These are phyloP conservation scores for Prorops nasuta DNA, from an alignment of 1,140 invertebrate species.

Conservation along the genomic window DNA sequence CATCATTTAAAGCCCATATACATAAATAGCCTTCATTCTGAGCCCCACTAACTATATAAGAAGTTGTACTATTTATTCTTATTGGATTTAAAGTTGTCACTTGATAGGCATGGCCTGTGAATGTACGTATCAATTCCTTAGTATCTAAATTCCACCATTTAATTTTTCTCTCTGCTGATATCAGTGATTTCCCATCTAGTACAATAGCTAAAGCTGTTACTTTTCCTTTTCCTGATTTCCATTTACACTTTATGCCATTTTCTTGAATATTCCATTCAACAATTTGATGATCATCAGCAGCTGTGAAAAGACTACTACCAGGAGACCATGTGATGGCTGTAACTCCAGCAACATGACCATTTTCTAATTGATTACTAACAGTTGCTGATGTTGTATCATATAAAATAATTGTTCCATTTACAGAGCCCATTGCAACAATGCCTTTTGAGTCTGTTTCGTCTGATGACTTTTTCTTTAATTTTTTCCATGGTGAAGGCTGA, in stretches of 20 bases:
- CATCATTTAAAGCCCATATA: constrained; percentile 62
- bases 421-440: constrained; percentile 58
- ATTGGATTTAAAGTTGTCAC: constrained; percentile 60
- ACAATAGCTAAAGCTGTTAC: constrained; percentile 67
- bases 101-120: constrained; percentile 68
- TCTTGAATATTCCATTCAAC: constrained; percentile 57
- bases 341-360: constrained; percentile 57
- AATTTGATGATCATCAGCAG: constrained; percentile 54
- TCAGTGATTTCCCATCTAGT: constrained; percentile 61
- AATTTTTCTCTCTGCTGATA: constrained; percentile 66
- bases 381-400: constrained; percentile 54
- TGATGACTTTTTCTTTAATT: constrained; percentile 49
- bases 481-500: constrained; percentile 45
- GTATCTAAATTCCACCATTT: constrained; percentile 66
- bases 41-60: constrained; percentile 66
- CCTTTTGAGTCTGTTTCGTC: constrained; percentile 42
- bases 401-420: constrained; percentile 53
- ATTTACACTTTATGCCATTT: constrained; percentile 55
- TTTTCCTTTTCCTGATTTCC: constrained; percentile 67
- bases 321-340: constrained; percentile 58
- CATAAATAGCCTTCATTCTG: constrained; percentile 60
- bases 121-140: constrained; percentile 62
- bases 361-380: constrained; percentile 48
- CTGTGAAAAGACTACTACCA: constrained; percentile 55
- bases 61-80: constrained; percentile 37